phyloP scores from a whole-genome alignment of 2,797 vertebrate species.

The Borostomias antarcticus region DNA sequence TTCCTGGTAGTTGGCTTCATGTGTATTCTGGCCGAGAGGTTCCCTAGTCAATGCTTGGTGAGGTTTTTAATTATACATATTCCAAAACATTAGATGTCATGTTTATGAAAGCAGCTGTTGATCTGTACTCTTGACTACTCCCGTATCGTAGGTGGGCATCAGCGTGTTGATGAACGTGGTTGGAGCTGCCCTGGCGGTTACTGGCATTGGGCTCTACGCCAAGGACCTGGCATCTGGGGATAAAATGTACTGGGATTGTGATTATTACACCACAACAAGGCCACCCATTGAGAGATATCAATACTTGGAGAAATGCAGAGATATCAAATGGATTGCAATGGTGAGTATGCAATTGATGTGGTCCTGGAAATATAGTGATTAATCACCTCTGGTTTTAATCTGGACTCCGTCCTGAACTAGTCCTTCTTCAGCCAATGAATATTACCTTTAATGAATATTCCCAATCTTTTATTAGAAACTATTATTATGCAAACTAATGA shows the following conservation, averaged over 20 bases:
- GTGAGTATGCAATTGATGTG: slow-evolving; percentile 6
- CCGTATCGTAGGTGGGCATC: slow-evolving; percentile 53
- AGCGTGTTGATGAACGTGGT: slow-evolving; percentile 54
- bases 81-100: not conserved
- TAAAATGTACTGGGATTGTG: rapidly evolving
- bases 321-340: not conserved
- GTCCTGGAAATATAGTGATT: no score
- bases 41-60: slow-evolving; percentile 71
- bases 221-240: rapidly evolving
- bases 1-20: slow-evolving; percentile 56
- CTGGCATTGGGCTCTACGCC: slow-evolving; percentile 58
- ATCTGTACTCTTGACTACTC: not conserved
- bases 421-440: no score
- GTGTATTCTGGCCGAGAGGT: slow-evolving; percentile 66
- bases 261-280: rapidly evolving
- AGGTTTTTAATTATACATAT: slow-evolving; percentile 37
- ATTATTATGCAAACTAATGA: no score
- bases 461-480: no score
- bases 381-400: no score
- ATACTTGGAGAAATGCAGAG: slow-evolving; percentile 30
- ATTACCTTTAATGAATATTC: no score
- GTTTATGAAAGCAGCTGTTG: not conserved
- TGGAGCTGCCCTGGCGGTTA: slow-evolving; percentile 52
- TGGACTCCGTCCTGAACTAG: no score
- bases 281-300: rapidly evolving